phyloP scores from a whole-genome alignment of 1,140 invertebrate species.

The Drusus annulatus region DNA sequence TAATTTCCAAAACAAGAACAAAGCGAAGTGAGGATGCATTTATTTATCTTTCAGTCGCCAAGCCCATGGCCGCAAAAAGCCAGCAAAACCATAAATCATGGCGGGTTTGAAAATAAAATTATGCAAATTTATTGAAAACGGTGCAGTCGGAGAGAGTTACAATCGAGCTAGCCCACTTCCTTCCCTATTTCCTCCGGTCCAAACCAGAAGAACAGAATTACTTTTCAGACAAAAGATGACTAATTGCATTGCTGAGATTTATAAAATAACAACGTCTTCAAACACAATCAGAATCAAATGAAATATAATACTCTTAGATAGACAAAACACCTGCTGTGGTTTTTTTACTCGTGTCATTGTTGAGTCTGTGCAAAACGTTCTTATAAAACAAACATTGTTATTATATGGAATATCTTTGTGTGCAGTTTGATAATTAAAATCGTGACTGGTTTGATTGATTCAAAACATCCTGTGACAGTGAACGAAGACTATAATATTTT shows the following conservation, averaged over 20 bases:
- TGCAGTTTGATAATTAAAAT: too few relatives aligned
- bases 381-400: too few relatives aligned
- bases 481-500: too few relatives aligned
- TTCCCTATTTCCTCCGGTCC: background rate
- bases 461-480: too few relatives aligned
- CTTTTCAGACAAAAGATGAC: background rate
- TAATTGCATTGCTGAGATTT: background rate
- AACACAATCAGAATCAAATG: background rate
- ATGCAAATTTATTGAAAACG: constrained; percentile 38
- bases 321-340: too few relatives aligned
- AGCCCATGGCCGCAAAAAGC: background rate
- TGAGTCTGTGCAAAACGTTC: too few relatives aligned
- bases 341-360: too few relatives aligned
- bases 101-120: constrained; percentile 25
- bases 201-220: background rate
- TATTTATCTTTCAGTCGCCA: background rate
- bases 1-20: background rate
- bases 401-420: too few relatives aligned
- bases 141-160: background rate
- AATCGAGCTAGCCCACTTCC: background rate
- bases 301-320: background rate
- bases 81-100: constrained; percentile 18
- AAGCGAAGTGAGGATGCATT: constrained; percentile 26
- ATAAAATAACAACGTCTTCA: background rate
- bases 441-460: too few relatives aligned